phyloP scores from a whole-genome alignment of 2,888 invertebrate species.

The Plutella xylostella region DNA sequence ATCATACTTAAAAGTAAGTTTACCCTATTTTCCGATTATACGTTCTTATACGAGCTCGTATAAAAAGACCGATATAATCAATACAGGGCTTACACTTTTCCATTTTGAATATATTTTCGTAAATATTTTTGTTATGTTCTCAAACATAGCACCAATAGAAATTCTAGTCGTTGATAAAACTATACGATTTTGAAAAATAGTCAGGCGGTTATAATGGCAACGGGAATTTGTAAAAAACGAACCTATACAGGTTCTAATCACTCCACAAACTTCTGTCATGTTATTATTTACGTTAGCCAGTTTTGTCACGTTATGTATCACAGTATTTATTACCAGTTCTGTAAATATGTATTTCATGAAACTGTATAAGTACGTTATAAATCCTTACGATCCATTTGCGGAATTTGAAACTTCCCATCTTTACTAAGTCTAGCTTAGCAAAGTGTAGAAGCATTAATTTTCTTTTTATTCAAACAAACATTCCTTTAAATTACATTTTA shows the following conservation, averaged over 20 bases:
- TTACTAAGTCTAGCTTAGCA: constrained; percentile 38
- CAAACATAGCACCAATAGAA: constrained; percentile 24
- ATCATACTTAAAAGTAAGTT: constrained; percentile 32
- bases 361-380: not conserved
- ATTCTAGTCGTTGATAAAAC: constrained; percentile 12
- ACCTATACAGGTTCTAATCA: not conserved
- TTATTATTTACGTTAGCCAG: not conserved
- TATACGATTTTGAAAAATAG: not conserved
- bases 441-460: constrained; percentile 20
- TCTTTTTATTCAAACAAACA: too few species aligned
- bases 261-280: not conserved
- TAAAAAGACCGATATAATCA: constrained; percentile 46
- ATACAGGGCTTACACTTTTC: constrained; percentile 34
- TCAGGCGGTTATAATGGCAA: too few species aligned
- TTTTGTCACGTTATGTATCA: constrained; percentile 2
- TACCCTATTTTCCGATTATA: constrained; percentile 63
- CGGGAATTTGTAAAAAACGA: not conserved
- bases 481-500: too few species aligned
- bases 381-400: too few species aligned
- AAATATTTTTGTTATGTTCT: not conserved
- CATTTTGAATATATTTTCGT: not conserved
- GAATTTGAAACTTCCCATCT: constrained; percentile 10
- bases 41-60: constrained; percentile 46
- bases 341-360: not conserved
- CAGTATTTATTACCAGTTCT: not conserved